Evolutionary conservation across 2,797 vertebrate species (phyloP).

Genomic region (Pipistrellus pipistrellus): DNA sequence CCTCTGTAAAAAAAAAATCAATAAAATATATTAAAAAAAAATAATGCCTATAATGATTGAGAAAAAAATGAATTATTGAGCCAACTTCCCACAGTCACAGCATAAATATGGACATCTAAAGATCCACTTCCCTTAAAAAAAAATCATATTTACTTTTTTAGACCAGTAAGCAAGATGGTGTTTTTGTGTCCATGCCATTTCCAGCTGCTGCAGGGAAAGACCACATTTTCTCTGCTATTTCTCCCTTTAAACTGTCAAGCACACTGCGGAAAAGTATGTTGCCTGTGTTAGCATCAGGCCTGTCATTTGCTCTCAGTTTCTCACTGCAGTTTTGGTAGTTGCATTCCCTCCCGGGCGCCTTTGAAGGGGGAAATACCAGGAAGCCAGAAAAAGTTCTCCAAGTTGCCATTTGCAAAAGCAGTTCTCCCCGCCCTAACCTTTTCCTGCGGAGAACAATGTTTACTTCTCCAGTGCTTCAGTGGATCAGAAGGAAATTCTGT

Average conservation of each 20-base stretch:
- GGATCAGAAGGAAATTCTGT: conserved; percentile 24
- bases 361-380: not conserved
- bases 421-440: not conserved
- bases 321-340: not conserved
- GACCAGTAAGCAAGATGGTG: not conserved
- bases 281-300: not conserved
- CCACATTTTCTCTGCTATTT: not conserved
- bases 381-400: not conserved
- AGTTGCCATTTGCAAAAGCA: conserved; percentile 52
- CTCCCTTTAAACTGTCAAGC: not conserved
- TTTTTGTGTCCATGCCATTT: not conserved
- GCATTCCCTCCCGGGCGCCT: not conserved
- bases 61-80: not conserved
- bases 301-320: not conserved
- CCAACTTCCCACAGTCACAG: not conserved
- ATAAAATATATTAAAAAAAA: no score
- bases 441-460: not conserved
- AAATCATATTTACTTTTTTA: not conserved
- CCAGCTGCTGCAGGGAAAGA: not conserved
- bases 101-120: not conserved
- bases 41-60: not conserved
- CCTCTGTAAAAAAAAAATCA: no score
- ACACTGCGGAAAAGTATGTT: not conserved
- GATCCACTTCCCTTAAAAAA: not conserved
- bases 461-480: not conserved